Base-by-base conservation (phyloP, 2,888 invertebrate species). In the Drosophila acutilabella region DNA sequence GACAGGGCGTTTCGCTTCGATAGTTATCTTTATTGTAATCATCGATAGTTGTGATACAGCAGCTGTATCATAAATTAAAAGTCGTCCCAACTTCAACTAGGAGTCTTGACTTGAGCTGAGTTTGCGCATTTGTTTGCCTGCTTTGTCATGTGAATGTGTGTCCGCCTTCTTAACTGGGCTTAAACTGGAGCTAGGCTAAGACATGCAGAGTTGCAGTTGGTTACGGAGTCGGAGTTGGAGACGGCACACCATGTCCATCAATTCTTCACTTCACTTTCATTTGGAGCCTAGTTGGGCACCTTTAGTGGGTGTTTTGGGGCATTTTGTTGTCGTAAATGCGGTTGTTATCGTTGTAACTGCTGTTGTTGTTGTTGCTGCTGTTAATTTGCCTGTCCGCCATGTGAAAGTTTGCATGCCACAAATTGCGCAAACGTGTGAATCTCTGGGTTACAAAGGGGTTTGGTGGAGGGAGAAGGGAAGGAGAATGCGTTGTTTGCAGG, bases 201-300 rank as follows among this genome's bases (percentile, higher is more conserved):
- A 47, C 40, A 11, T 57, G 40, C 2, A 30, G 57, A 30, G 57
- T 40, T 52, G 51, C 13, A 36, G 51, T 38, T 60, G 53, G 33
- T 13, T 23, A 6, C 30, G 16, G 18, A 50, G 50, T 14, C 26
- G 41, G n/a, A 42, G 41, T 3, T 41, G 53, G 41, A 54, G 42
- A 7, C 51, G 20, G 76, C 64, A 72, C 74, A 72, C 74, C 60
- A 69, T 81, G 90, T 90, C 89, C 80, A 79, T 90, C 89, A 89
- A 89, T 89, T 89, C 91, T 81, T 89, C 89, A 90, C 90, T 89
- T 89, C 84, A 89, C 91, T 89, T 89, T 89, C 89, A 77, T 89
- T 88, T 74, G 69, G 52, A 64, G 68, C 64, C 69, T 36, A 36
- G 36, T 36, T 33, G 58, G 64, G 61, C 61, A 66, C 45, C 59